Percentiles rank a stretch among this genome's conserved stretches.
These are phyloP conservation scores for Eupithecia vulgata DNA, from an alignment of 2,888 invertebrate species.

Conservation along the genomic window DNA sequence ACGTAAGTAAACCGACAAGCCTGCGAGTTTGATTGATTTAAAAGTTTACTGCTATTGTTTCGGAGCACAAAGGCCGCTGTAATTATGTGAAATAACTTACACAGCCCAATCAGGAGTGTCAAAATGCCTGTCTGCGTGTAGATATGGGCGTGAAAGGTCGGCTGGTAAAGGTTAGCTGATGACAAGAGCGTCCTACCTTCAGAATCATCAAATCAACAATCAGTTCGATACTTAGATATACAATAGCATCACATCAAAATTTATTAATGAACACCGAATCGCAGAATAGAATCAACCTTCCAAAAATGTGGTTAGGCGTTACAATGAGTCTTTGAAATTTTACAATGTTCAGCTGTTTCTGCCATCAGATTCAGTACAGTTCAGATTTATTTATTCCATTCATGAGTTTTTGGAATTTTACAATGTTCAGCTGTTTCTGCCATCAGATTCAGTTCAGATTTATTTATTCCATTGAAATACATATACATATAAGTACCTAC, in stretches of 20 bases:
- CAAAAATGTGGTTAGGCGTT: not conserved
- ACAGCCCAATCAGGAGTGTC: constrained; percentile 55
- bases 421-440: not conserved
- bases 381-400: not conserved
- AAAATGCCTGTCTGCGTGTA: constrained; percentile 42
- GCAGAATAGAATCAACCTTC: not conserved
- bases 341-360: not conserved
- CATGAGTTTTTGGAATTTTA: not conserved
- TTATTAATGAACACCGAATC: not conserved
- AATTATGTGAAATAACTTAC: constrained; percentile 65
- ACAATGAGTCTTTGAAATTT: not conserved
- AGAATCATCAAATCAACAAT: constrained; percentile 9
- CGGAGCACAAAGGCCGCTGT: constrained; percentile 60
- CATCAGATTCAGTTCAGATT: not conserved
- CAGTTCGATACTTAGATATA: not conserved
- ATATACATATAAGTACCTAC: too few relatives aligned
- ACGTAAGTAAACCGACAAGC: constrained; percentile 55
- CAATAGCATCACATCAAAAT: not conserved
- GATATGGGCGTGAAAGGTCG: constrained; percentile 45
- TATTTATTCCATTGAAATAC: not conserved
- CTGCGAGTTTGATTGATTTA: constrained; percentile 72
- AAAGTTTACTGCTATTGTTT: constrained; percentile 75
- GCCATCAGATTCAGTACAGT: not conserved
- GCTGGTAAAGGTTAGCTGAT: constrained; percentile 22
- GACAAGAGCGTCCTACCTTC: constrained; percentile 19